Conservation (phyloP, 2,113 vertebrate species). For the Ceratotherium simum region DNA sequence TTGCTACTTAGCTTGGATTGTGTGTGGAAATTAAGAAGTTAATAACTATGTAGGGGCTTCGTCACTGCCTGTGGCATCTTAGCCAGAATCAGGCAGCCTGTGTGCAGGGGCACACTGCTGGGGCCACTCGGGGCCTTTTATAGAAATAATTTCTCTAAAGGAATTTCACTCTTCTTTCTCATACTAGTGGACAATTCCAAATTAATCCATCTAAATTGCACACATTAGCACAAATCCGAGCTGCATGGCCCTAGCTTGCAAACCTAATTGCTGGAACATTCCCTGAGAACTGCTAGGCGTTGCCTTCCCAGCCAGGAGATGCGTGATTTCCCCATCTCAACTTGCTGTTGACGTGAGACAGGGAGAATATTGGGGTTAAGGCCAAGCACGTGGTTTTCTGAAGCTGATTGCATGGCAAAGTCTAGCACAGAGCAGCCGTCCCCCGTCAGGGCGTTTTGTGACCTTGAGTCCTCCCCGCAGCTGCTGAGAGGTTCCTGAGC, state of each 20-base stretch:
- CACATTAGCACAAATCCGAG: accelerated
- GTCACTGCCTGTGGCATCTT: not conserved
- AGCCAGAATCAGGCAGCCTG: not conserved
- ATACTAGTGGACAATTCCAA: not conserved
- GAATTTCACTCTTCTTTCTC: not conserved
- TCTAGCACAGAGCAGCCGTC: accelerated
- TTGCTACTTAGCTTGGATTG: not conserved
- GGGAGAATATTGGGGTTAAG: not conserved
- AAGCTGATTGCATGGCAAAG: not conserved
- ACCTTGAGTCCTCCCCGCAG: not conserved
- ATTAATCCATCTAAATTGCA: not conserved
- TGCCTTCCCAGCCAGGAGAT: not conserved
- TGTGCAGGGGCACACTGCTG: accelerated
- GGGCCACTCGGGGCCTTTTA: not conserved
- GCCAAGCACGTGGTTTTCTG: accelerated
- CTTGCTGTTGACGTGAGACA: accelerated
- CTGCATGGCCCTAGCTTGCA: not conserved
- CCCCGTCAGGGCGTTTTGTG: accelerated
- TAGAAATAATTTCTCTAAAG: not conserved
- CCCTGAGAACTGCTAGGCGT: not conserved
- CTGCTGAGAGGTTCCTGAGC: not conserved
- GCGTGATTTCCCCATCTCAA: not conserved
- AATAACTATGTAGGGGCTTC: not conserved
- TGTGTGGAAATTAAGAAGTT: not conserved
- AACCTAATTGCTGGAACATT: not conserved